A percentile compares a stretch with the other conserved stretches of the same genome.
Conservation (phyloP, 2,113 vertebrate genomes). For the Tachysurus fulvidraco region DNA sequence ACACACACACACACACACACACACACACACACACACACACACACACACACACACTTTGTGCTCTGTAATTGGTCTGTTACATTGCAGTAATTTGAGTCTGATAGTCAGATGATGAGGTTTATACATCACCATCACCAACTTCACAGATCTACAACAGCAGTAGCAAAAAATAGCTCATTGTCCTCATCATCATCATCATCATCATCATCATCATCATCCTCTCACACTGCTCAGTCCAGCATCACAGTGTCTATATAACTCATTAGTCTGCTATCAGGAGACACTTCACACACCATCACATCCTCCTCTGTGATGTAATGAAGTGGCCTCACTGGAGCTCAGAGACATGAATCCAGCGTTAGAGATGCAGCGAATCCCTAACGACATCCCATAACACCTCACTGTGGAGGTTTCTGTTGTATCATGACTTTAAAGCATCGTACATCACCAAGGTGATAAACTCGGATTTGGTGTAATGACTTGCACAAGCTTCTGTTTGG, state of each 20-base stretch:
- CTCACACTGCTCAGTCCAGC: neutral
- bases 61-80: neutral
- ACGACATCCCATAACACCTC: neutral
- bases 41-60: too few species aligned
- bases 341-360: neutral
- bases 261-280: constrained; percentile 21
- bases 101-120: neutral
- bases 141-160: neutral
- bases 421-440: neutral
- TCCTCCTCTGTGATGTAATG: neutral
- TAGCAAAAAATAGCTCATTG: neutral
- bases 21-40: too few species aligned
- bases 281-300: neutral
- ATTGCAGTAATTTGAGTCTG: neutral
- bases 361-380: neutral
- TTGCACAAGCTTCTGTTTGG: constrained; percentile 4
- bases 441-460: neutral
- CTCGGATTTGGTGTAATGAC: neutral
- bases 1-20: too few species aligned
- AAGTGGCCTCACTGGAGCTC: constrained; percentile 3
- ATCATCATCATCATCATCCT: neutral
- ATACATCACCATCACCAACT: neutral
- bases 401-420: neutral
- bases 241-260: neutral
- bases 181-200: neutral